Base-by-base conservation (phyloP, 2,113 vertebrate genomes). In the Prionailurus bengalensis region DNA sequence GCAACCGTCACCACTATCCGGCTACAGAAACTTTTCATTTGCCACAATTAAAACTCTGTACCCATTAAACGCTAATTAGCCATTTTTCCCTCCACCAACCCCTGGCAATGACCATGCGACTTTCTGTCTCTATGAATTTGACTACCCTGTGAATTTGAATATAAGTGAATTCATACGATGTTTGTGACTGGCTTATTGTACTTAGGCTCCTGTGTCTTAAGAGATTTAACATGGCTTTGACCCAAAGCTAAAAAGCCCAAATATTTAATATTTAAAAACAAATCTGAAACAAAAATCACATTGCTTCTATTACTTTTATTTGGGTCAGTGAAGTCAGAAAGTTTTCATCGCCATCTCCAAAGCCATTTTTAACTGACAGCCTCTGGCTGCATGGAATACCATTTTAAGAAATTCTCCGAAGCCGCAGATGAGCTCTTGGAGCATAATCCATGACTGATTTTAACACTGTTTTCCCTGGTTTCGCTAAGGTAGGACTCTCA, bases 211-310 rank as follows among this genome's bases (percentile, higher is more conserved):
- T 19, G 31, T 63, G 11, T 79, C 51, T 95, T 51, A 51, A 51
- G 1, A 76, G 51, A 70, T 68, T 89, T 70, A 85, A 63, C 3
- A 51, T 29, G 19, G 6, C 55, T 89, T 83, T 68, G 76, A 91
- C 15, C 13, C 11, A 82, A 2, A 31, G 23, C 53, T 79, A 25
- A 79, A 83, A 76, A 76, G 0, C 15, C 8, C 1, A 93, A 92
- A 74, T 65, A 55, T 23, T 84, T 88, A 86, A 95, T 12, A 39
- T 79, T 94, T 65, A 1, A n/a, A 97, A 96, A 63, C 11, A 66
- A 73, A 61, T 65, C 17, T n/a, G 21, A 81, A 87, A 93, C 48
- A 84, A 83, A 83, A 65, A 95, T 45, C 21, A n/a, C n/a, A 55
- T 15, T 63, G 11, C 25, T 78, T 39, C 39, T 71, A 21, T 21